Evolutionary conservation across 1,140 invertebrate genomes (phyloP).

Genomic region (Subanguina moxae): DNA sequence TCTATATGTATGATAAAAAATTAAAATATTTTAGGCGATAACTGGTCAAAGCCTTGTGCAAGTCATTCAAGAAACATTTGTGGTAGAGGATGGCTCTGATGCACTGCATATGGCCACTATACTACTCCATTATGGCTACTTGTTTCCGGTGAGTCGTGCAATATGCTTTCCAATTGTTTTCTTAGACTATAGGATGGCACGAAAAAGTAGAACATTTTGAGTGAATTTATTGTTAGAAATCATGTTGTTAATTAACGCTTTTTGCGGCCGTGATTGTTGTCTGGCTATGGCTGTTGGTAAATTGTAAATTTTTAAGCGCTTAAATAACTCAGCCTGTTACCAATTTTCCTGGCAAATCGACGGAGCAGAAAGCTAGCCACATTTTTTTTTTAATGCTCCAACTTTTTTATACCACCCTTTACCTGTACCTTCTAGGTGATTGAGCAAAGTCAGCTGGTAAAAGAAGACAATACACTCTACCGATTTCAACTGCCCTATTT

Average conservation of each 20-base stretch:
- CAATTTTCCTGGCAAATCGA: no score
- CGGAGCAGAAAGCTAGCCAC: no score
- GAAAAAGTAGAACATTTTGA: no score
- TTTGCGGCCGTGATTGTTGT: no score
- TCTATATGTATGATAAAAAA: no score
- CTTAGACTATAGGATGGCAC: neutral
- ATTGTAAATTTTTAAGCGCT: no score
- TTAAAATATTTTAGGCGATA: slow-evolving; percentile 29
- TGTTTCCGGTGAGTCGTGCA: slow-evolving; percentile 43
- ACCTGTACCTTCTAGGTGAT: slow-evolving; percentile 25
- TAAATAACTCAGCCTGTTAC: no score
- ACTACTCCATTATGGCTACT: slow-evolving; percentile 55
- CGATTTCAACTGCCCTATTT: slow-evolving; percentile 58
- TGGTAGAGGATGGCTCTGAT: slow-evolving; percentile 49
- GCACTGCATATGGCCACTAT: slow-evolving; percentile 56
- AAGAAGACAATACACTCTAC: slow-evolving; percentile 58
- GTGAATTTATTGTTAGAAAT: no score
- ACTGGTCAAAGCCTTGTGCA: slow-evolving; percentile 54
- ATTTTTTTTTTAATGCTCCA: no score
- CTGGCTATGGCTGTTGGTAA: no score
- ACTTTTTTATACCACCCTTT: no score
- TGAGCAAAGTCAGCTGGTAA: slow-evolving; percentile 38
- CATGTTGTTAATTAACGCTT: no score
- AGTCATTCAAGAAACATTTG: slow-evolving; percentile 47
- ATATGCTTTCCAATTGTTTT: slow-evolving; percentile 5